These are phyloP conservation scores for Drosophila bocqueti DNA, from an alignment of 1,140 invertebrate genomes.

Conservation along the genomic window DNA sequence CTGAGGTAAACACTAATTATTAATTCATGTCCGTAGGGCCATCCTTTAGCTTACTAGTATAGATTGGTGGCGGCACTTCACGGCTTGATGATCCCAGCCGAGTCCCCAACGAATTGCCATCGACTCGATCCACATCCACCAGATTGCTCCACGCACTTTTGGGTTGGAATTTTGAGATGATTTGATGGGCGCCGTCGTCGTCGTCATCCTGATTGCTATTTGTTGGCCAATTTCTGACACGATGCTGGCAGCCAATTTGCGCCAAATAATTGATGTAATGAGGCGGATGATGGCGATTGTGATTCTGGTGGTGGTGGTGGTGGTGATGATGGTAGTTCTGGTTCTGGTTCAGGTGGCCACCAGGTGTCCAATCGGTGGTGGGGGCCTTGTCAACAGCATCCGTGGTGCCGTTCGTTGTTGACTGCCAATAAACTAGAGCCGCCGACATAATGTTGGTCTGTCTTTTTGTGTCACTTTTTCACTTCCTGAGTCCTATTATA, in stretches of 20 bases:
- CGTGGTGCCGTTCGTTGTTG: slow-evolving; percentile 55
- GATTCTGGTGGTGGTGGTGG: not conserved
- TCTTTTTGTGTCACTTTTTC: slow-evolving; percentile 17
- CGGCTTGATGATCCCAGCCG: slow-evolving; percentile 6
- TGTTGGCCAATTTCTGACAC: slow-evolving; percentile 55
- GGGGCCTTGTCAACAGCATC: slow-evolving; percentile 23
- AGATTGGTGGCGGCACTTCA: slow-evolving; percentile 2
- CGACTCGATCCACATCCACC: slow-evolving; percentile 26
- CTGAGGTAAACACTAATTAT: not conserved
- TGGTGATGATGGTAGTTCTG: slow-evolving; percentile 16
- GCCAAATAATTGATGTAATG: slow-evolving; percentile 69
- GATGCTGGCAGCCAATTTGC: slow-evolving; percentile 73
- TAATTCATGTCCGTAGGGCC: not conserved
- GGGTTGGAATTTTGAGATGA: slow-evolving; percentile 30
- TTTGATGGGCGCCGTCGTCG: slow-evolving; percentile 13
- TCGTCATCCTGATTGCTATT: slow-evolving; percentile 38
- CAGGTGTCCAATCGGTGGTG: slow-evolving; percentile 19
- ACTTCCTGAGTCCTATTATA: not conserved
- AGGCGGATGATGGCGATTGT: slow-evolving; percentile 26
- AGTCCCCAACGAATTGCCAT: slow-evolving; percentile 39
- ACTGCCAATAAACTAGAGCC: slow-evolving; percentile 69
- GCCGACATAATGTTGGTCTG: slow-evolving; percentile 45
- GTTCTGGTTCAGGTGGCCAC: slow-evolving; percentile 18
- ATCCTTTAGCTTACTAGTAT: slow-evolving; percentile 6
- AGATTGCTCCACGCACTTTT: slow-evolving; percentile 28